phyloP scores from a whole-genome alignment of 2,888 invertebrate genomes.

The Neoscelio sp. region DNA sequence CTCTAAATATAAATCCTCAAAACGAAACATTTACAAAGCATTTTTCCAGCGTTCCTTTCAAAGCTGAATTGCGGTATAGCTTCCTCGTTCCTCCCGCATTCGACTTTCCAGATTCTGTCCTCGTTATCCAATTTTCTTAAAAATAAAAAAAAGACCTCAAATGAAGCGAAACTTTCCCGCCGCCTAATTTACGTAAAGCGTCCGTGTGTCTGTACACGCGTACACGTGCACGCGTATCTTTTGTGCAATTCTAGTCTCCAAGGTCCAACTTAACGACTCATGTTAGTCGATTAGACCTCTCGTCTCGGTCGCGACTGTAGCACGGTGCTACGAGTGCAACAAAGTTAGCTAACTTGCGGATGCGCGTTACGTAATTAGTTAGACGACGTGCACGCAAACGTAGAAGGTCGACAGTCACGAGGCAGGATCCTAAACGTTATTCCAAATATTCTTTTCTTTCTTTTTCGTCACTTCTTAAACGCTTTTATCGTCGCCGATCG shows the following conservation, averaged over 20 bases:
- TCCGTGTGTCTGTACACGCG: conserved; percentile 14
- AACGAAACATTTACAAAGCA: no score
- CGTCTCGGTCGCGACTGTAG: conserved; percentile 47
- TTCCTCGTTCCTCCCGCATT: no score
- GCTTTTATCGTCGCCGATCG: not conserved
- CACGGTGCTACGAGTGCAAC: conserved; percentile 45
- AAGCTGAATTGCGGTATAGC: no score
- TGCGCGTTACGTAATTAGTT: conserved; percentile 59
- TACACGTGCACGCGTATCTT: conserved; percentile 59
- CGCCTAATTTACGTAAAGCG: conserved; percentile 27
- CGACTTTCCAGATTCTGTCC: no score
- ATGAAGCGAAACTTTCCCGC: conserved; percentile 13
- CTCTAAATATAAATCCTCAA: conserved; percentile 24
- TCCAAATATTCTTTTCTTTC: conserved; percentile 15
- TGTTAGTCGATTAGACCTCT: conserved; percentile 61
- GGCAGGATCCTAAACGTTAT: conserved; percentile 19
- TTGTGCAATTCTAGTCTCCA: conserved; percentile 63
- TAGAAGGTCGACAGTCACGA: conserved; percentile 56
- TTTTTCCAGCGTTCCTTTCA: no score
- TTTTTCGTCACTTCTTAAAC: not conserved
- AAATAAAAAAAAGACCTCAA: no score
- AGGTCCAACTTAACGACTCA: conserved; percentile 65
- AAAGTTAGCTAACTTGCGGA: conserved; percentile 63
- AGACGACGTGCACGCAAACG: conserved; percentile 49
- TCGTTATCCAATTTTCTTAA: no score